A percentile compares a stretch with the other conserved stretches of the same genome.
These are phyloP conservation scores for Typhlichthys subterraneus DNA, from an alignment of 2,797 vertebrate species.

Conservation along the genomic window DNA sequence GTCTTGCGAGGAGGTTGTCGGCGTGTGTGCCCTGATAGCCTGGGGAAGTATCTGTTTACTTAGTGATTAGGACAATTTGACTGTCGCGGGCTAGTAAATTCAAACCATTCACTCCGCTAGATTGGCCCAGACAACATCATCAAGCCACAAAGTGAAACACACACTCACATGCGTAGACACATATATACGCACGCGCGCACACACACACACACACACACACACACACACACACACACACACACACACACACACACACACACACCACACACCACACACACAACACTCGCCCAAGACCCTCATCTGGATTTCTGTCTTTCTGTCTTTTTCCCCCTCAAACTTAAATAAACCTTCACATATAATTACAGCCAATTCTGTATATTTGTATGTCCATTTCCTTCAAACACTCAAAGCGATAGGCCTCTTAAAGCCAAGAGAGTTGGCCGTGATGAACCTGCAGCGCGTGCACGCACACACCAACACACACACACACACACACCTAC, in stretches of 20 bases:
- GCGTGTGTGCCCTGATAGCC: constrained; percentile 74
- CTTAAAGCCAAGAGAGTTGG: constrained; percentile 56
- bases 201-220: not conserved
- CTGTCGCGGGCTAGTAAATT: constrained; percentile 81
- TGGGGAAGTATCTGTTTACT: constrained; percentile 86
- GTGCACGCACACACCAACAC: not conserved
- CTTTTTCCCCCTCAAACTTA: constrained; percentile 67
- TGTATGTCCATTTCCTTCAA: constrained; percentile 75
- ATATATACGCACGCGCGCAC: not conserved
- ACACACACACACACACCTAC: constrained; percentile 27
- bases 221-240: not conserved
- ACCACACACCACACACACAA: constrained; percentile 35
- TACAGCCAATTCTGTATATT: constrained; percentile 81
- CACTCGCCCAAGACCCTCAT: constrained; percentile 52
- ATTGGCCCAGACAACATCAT: constrained; percentile 81
- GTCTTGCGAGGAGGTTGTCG: constrained; percentile 52
- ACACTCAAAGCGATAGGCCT: constrained; percentile 60
- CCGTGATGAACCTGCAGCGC: constrained; percentile 40
- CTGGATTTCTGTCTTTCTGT: constrained; percentile 68
- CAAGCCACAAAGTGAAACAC: constrained; percentile 64
- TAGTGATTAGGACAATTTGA: constrained; percentile 86
- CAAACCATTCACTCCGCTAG: constrained; percentile 77
- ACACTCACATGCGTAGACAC: not conserved
- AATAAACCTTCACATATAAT: constrained; percentile 82
- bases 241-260: too few relatives aligned